Evolutionary conservation across 2,113 vertebrate species (phyloP), one percentile per base, ranked within the genome.

Genomic region (Spea multiplicata): DNA sequence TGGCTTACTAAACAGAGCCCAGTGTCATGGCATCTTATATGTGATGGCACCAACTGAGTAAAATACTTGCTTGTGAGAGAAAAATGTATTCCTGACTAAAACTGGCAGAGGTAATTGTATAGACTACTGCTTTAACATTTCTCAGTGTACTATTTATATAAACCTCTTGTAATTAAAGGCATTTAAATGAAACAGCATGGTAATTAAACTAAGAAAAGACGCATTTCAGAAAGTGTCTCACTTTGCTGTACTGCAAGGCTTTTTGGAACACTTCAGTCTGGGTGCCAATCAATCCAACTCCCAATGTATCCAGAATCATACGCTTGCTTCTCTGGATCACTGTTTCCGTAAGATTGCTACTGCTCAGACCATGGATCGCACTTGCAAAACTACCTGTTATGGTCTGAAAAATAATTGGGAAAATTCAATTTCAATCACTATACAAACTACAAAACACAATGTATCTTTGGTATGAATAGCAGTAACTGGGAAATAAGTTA

Each of bases 231-330:
- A 47, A 12, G 57, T 14, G 5, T 5, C 84, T 85, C 92, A 98
- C 96, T 88, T 95, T 93, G 84, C 95, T 95, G 83, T 95, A 95
- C 55, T 89, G 83, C 6, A 90, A 88, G 74, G 85, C 92, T 85
- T 92, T 95, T 69, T 92, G 89, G 84, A 93, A 97, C 86, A 97
- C 94, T 8, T 91, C 88, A 0, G 94, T 97, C 61, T 81, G 88
- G 81, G 91, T 93, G 70, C 96, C 97, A 71, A 96, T 86, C 57
- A 97, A 85, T 0, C 96, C 96, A 4, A 95, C 95, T 0, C 96
- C 97, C 55, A 97, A 90, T 0, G 94, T 94, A 83, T 98, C 96
- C 83, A 99, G 90, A 87, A 99, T 95, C 96, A 99, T 97, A 84
- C 94, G 84, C 82, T 98, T 97, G 88, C 96, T 96, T 83, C 93